Evolutionary conservation across 2,797 vertebrate species (phyloP), one percentile per base, ranked within the genome.

Genomic region (Pangasius larnaudii): DNA sequence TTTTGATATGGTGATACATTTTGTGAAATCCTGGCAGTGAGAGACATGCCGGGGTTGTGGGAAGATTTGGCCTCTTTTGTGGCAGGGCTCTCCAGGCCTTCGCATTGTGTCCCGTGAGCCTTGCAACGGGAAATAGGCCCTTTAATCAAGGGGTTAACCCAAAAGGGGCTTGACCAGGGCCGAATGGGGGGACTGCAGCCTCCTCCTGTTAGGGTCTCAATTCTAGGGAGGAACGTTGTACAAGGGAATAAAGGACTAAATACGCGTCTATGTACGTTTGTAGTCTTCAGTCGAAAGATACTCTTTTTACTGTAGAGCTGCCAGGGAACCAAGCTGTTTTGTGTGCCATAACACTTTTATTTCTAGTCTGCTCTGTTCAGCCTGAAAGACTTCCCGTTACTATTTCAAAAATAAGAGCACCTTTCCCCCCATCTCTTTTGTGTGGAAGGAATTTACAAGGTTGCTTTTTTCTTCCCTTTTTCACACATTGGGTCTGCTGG

Each of bases 1-100:
- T 94, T 94, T 92, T 94, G 94, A 93, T 92, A 93, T 95, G 95
- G 93, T 95, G 94, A 95, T 95, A 94, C 91, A 93, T 94, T 95
- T 95, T 92, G 94, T 93, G 91, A 93, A 95, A 95, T 92, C 87
- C 89, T 95, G 93, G 93, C 94, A 95, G 91, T 93, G 94, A 92
- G 90, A 93, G 92, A 93, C 93, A 88, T 42, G 87, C 59, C 0
- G 0, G 87, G 93, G 91, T 93, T 95, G 95, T 96, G 96, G 95
- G 95, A 96, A 96, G 95, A 94, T 92, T 91, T 90, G 84, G 89
- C 85, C 89, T 90, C 88, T 89, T 91, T 88, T 91, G 92, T 89
- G 88, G 91, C 49, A 86, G 84, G 88, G 30, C 91, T 90, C 89
- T 91, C 91, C 87, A 89, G 86, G 90, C 88, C 87, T 87, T 88